Evolutionary conservation across 2,888 invertebrate species (phyloP).

Genomic region (Meiosimyza platycephala): DNA sequence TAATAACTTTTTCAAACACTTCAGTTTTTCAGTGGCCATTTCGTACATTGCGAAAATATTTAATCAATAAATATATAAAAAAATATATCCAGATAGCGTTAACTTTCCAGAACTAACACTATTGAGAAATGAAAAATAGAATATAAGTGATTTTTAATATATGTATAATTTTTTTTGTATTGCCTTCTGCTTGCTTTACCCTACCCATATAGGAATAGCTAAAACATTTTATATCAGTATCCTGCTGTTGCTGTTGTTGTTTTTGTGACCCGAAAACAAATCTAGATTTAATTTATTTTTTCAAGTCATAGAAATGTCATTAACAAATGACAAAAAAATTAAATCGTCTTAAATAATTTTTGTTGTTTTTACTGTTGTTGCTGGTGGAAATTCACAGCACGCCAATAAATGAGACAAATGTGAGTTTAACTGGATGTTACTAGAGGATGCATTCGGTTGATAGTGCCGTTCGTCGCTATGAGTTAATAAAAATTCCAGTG

Average conservation of each 20-base stretch:
- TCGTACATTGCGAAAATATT: too few species aligned
- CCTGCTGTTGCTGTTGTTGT: slow-evolving; percentile 1
- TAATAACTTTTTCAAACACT: too few species aligned
- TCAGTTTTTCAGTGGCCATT: too few species aligned
- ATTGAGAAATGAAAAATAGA: too few species aligned
- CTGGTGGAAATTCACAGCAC: neutral
- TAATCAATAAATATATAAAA: too few species aligned
- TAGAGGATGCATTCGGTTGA: slow-evolving; percentile 3
- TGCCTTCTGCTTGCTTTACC: too few species aligned
- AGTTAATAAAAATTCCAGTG: slow-evolving; percentile 18
- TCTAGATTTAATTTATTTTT: neutral
- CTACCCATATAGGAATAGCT: neutral
- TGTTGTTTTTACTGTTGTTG: neutral
- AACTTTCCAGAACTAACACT: too few species aligned
- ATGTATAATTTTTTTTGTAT: too few species aligned
- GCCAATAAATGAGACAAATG: slow-evolving; percentile 25
- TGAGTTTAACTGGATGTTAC: slow-evolving; percentile 25
- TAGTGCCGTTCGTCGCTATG: too few species aligned
- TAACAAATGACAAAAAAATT: neutral
- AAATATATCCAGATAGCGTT: too few species aligned
- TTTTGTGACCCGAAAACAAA: neutral
- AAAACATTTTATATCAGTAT: neutral
- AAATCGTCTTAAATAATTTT: neutral
- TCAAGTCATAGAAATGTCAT: slow-evolving; percentile 18
- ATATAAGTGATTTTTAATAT: too few species aligned